Conservation (phyloP, 1,140 invertebrate species). For the Scaptomyza pallida region DNA sequence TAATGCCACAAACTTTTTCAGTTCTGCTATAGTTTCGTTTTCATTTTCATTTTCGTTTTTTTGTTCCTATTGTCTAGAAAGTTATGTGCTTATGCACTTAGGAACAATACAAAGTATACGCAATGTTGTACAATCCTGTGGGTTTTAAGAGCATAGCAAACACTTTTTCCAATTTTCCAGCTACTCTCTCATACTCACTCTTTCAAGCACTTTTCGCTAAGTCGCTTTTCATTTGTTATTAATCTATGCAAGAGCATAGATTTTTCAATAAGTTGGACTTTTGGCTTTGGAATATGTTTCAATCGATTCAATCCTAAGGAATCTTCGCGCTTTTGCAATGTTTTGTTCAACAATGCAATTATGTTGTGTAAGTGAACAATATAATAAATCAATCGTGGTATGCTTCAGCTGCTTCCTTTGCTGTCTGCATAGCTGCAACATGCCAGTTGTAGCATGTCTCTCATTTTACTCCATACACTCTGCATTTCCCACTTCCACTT, state of each 20-base stretch:
- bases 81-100: conserved; percentile 12
- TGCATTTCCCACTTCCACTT: conserved; percentile 6
- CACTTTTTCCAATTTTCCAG: not conserved
- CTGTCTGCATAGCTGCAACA: not conserved
- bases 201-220: conserved; percentile 2
- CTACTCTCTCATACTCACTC: not conserved
- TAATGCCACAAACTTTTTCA: conserved; percentile 17
- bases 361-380: conserved; percentile 28
- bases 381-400: conserved; percentile 36
- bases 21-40: no score
- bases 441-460: not conserved
- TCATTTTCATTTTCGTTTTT: not conserved
- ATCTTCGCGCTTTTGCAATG: not conserved
- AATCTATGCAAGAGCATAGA: not conserved
- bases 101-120: conserved; percentile 3
- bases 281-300: not conserved
- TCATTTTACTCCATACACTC: not conserved
- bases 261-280: not conserved
- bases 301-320: not conserved
- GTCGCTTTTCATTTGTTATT: conserved; percentile 19
- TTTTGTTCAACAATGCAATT: conserved; percentile 12
- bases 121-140: not conserved
- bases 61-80: not conserved
- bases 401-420: not conserved
- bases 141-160: not conserved